Percentiles rank a stretch among this genome's conserved stretches.
Conservation (phyloP, 2,888 invertebrate genomes). For the Morpho achilles region DNA sequence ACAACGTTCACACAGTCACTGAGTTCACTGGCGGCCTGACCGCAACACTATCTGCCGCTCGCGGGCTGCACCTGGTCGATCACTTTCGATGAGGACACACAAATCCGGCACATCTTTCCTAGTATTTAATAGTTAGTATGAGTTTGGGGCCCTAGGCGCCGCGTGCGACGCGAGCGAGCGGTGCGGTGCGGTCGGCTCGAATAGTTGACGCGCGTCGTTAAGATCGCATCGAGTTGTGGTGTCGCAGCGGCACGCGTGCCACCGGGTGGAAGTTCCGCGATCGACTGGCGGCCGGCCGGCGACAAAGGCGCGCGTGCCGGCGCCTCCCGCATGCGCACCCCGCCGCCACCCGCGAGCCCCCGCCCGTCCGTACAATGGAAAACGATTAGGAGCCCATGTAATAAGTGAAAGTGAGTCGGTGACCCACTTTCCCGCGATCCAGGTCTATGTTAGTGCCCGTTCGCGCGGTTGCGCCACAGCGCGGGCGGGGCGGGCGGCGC, state of each 20-base stretch:
- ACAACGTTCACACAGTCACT: constrained; percentile 77
- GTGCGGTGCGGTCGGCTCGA: constrained; percentile 43
- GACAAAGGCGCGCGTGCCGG: constrained; percentile 73
- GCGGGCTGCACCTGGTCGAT: constrained; percentile 74
- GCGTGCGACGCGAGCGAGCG: constrained; percentile 41
- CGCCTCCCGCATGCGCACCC: constrained; percentile 76
- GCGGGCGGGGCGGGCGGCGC: constrained; percentile 74
- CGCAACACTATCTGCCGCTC: constrained; percentile 76
- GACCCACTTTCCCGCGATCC: constrained; percentile 95
- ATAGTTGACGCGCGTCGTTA: constrained; percentile 60
- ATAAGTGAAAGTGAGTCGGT: constrained; percentile 93
- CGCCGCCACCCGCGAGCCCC: constrained; percentile 70
- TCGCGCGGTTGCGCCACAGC: constrained; percentile 76
- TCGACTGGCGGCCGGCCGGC: constrained; percentile 76
- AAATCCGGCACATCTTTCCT: constrained; percentile 75
- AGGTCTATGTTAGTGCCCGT: constrained; percentile 92
- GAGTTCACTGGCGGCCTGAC: constrained; percentile 76
- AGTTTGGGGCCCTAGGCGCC: constrained; percentile 36
- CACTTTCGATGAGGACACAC: constrained; percentile 67
- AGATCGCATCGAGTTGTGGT: constrained; percentile 57
- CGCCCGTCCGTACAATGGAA: constrained; percentile 83
- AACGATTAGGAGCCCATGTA: constrained; percentile 88
- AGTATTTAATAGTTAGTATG: constrained; percentile 37
- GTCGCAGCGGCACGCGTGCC: constrained; percentile 57
- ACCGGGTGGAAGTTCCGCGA: constrained; percentile 64